Percentiles rank a stretch among this genome's conserved stretches.
These are phyloP conservation scores for Heterocephalus glaber DNA, from an alignment of 2,113 vertebrate species.

Conservation along the genomic window DNA sequence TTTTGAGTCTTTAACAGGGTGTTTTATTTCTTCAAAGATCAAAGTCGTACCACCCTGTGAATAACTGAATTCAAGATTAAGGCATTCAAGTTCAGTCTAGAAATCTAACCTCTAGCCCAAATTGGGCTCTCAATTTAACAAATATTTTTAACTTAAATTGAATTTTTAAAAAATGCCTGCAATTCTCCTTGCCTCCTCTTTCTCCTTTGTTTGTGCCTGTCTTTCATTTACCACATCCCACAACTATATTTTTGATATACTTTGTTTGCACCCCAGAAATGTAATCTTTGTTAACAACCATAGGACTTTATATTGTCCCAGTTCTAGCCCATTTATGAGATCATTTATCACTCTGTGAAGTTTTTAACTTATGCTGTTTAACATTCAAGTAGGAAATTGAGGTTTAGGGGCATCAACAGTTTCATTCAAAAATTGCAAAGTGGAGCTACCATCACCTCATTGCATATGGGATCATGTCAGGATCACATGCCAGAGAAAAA, in stretches of 20 bases:
- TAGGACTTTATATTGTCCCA: constrained; percentile 23
- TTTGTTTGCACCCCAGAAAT: constrained; percentile 31
- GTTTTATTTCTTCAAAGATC: constrained; percentile 61
- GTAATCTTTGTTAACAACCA: constrained; percentile 10
- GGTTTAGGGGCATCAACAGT: neutral
- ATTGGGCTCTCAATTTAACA: constrained; percentile 33
- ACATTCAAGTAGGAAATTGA: constrained; percentile 42
- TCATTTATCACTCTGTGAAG: neutral
- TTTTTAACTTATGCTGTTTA: constrained; percentile 38
- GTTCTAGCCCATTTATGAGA: constrained; percentile 3
- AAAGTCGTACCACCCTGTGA: constrained; percentile 49
- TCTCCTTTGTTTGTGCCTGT: neutral
- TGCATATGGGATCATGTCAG: neutral
- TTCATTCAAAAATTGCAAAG: constrained; percentile 29
- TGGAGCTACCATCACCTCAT: neutral
- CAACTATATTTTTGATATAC: constrained; percentile 39
- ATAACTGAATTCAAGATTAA: constrained; percentile 61
- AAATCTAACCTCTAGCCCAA: constrained; percentile 64
- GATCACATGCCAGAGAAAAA: neutral
- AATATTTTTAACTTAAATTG: constrained; percentile 43
- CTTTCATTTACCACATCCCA: constrained; percentile 10
- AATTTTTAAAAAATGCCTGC: neutral
- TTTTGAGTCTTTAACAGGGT: constrained; percentile 57
- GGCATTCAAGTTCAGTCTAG: constrained; percentile 49
- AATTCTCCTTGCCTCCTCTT: neutral